Evolutionary conservation across 2,113 vertebrate species (phyloP).

Genomic region (Vireo altiloquus): DNA sequence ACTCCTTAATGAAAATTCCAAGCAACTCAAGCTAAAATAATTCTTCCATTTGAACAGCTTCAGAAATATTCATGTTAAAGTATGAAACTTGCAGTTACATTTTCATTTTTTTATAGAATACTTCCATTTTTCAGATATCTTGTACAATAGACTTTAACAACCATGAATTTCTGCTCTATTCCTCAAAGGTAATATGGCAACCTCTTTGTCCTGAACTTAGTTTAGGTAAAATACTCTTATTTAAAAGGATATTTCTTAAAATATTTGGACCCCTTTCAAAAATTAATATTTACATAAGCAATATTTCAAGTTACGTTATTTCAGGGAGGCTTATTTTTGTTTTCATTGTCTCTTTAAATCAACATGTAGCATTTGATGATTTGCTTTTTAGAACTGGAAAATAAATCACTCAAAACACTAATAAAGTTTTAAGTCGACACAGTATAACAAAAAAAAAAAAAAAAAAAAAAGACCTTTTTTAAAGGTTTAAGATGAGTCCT

Average conservation of each 20-base stretch:
- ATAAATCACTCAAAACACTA: neutral
- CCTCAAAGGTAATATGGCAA: neutral
- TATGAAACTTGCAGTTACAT: neutral
- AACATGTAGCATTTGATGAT: neutral
- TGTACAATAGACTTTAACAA: neutral
- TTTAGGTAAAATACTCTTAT: neutral
- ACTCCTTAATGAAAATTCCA: neutral
- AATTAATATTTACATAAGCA: neutral
- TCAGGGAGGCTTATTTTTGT: neutral
- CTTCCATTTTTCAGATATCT: neutral
- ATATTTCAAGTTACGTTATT: neutral
- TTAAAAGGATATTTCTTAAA: neutral
- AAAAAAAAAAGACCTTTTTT: neutral
- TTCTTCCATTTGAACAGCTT: neutral
- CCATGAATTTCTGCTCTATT: neutral
- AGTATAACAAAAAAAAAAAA: neutral
- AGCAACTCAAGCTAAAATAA: neutral
- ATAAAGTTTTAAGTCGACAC: neutral
- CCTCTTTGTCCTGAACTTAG: neutral
- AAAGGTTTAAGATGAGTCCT: neutral
- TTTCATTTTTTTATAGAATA: neutral
- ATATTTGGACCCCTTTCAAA: neutral
- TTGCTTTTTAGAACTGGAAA: neutral
- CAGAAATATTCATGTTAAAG: neutral
- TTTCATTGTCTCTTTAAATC: neutral